Base-by-base conservation (phyloP, 2,113 vertebrate species). In the Mohoua ochrocephala region DNA sequence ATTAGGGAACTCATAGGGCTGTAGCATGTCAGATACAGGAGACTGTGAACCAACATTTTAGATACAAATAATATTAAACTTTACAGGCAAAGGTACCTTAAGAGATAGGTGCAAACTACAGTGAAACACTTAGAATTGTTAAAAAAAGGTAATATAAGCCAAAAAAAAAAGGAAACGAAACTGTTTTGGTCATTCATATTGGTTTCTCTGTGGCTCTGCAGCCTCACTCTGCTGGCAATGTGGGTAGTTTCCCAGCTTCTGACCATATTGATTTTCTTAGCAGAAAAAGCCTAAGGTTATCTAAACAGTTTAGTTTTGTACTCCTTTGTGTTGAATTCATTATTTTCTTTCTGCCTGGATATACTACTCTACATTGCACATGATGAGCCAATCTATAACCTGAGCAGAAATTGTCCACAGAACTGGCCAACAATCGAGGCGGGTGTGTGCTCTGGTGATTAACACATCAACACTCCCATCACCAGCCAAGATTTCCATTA, bases 281-380 rank as follows among this genome's bases (percentile, higher is more conserved):
- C 79, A 90, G 85, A 92, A 88, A 77, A 93, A 94, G 90, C 92
- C 96, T 70, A 86, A 91, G 95, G 96, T 97, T 95, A 96, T 96
- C 85, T 57, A 84, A 94, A 96, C 87, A 91, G 89, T 95, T 96
- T 96, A 74, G 79, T 94, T 95, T 94, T 71, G 92, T 84, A 31
- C 42, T 94, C 90, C 60, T 88, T 87, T 81, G 56, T 92, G 52
- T 60, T 92, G 90, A 93, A 95, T 96, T 94, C 47, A 77, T 96
- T 88, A 77, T 93, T 96, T 96, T 74, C 65, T 85, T 91, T 88
- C 90, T 90, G 67, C 33, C 59, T 73, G 63, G 75, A 83, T 91
- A 88, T 77, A 87, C 86, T 86, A n/a, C 57, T 89, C 31, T 49
- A 9, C 1, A 1, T 81, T 88, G 63, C n/a, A 74, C 64, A 33